Evolutionary conservation across 2,113 vertebrate species (phyloP).

Genomic region (Crypturellus undulatus): DNA sequence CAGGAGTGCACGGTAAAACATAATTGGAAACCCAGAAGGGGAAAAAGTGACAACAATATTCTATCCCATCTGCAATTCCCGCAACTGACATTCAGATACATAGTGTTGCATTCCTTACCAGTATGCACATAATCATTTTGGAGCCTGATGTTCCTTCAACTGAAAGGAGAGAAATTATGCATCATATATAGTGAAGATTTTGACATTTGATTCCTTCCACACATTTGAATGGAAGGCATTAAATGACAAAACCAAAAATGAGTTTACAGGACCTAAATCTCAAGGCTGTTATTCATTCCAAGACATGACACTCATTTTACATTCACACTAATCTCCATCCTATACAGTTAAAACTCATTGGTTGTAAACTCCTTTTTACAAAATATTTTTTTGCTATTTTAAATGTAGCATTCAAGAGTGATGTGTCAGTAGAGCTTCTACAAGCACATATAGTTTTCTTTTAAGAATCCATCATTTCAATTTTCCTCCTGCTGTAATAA

Average conservation of each 20-base stretch:
- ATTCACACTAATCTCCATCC: slow-evolving; percentile 24
- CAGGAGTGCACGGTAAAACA: not conserved
- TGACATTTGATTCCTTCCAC: slow-evolving; percentile 57
- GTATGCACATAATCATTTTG: slow-evolving; percentile 59
- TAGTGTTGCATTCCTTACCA: slow-evolving; percentile 26
- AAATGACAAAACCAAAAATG: slow-evolving; percentile 65
- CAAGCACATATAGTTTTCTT: not conserved
- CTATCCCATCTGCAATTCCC: slow-evolving; percentile 18
- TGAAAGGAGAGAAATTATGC: slow-evolving; percentile 64
- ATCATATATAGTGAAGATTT: slow-evolving; percentile 50
- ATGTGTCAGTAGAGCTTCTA: not conserved
- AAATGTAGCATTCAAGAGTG: not conserved
- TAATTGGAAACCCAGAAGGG: not conserved
- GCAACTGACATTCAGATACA: slow-evolving; percentile 54
- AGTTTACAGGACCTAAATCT: slow-evolving; percentile 21
- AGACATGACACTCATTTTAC: slow-evolving; percentile 12
- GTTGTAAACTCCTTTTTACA: not conserved
- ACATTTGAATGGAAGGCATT: slow-evolving; percentile 50
- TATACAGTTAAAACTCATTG: not conserved
- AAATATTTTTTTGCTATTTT: not conserved
- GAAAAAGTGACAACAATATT: slow-evolving; percentile 55
- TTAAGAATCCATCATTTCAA: not conserved
- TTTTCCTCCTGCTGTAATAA: not conserved
- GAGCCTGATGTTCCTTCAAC: slow-evolving; percentile 51
- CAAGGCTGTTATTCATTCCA: slow-evolving; percentile 29